Base-by-base conservation (phyloP, 1,140 invertebrate species). In the Prorops nasuta region DNA sequence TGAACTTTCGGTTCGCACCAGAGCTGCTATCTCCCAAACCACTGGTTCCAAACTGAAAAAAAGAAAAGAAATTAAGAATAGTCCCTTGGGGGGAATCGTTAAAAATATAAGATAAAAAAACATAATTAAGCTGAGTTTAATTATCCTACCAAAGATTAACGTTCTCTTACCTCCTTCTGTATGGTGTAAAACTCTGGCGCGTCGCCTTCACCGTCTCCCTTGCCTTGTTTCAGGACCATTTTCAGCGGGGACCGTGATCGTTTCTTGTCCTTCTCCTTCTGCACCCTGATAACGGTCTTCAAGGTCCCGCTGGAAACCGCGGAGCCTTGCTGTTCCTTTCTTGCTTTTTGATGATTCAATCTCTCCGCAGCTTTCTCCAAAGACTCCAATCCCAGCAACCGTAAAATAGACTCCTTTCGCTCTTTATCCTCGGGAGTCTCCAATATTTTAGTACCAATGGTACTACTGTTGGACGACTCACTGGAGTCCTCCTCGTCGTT, bases 231-330 rank as follows among this genome's bases (percentile, higher is more conserved):
- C 65, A 90, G 82, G 37, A 89, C 88, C 86, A 90, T 88, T 64
- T 90, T 90, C 37, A 90, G 68, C 0, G 86, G 84, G 49, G 84
- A 87, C 34, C 86, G 79, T 24, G 79, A 81, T 46, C 79, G 82
- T 71, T 86, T 86, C 44, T 80, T 79, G 4, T 70, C 66, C 51
- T 59, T 72, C 18, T 76, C 68, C 62, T 79, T 79, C 7, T 81
- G 72, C 47, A 87, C 86, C 39, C 90, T 88, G 47, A 91, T 90
- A 32, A 90, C 83, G 16, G 88, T 89, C 61, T 90, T 91, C 32
- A 90, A 63, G 0, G 88, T 89, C 2, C 88, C 88, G 3, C 87
- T 88, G 54, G 86, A 89, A 32, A 65, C 73, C n/a, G n/a, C n/a
- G n/a, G n/a, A n/a, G n/a, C n/a, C n/a, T n/a, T n/a, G n/a, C 43